Conservation (phyloP, 2,888 invertebrate species). For the Scaptomyza caliginosa region DNA sequence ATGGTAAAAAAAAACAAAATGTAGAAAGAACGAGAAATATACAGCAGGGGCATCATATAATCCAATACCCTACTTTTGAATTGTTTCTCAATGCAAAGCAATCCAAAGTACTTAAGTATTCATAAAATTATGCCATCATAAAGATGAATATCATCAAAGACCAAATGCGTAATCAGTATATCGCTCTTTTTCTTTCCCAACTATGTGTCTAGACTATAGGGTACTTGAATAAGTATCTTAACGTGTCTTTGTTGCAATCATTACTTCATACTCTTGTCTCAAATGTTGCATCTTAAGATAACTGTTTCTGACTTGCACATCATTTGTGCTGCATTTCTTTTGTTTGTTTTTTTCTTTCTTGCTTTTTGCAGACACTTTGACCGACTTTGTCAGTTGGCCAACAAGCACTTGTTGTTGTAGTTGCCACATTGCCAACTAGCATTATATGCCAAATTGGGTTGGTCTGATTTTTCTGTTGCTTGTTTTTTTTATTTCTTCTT, state of each 20-base stretch:
- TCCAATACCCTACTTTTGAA: not conserved
- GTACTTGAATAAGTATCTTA: not conserved
- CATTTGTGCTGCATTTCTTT: slow-evolving; percentile 43
- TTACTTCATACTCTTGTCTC: not conserved
- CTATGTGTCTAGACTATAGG: not conserved
- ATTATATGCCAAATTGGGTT: slow-evolving; percentile 46
- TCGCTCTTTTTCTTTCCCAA: not conserved
- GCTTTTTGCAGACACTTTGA: slow-evolving; percentile 26
- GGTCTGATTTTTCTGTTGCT: not conserved
- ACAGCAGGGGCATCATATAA: not conserved
- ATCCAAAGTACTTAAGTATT: not conserved
- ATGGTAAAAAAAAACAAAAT: not conserved
- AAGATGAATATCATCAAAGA: slow-evolving; percentile 12
- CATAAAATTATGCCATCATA: slow-evolving; percentile 9
- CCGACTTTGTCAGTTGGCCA: slow-evolving; percentile 33
- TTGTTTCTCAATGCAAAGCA: slow-evolving; percentile 3
- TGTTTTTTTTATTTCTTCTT: not conserved
- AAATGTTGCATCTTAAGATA: slow-evolving; percentile 12
- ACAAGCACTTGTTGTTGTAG: slow-evolving; percentile 29
- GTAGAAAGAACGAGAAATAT: too few relatives aligned
- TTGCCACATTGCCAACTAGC: slow-evolving; percentile 13
- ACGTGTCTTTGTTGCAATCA: not conserved
- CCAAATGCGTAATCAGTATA: not conserved
- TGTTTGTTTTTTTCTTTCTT: not conserved
- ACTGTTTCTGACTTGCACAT: slow-evolving; percentile 18